phyloP scores from a whole-genome alignment of 2,113 vertebrate species.

The Arizona elegans region DNA sequence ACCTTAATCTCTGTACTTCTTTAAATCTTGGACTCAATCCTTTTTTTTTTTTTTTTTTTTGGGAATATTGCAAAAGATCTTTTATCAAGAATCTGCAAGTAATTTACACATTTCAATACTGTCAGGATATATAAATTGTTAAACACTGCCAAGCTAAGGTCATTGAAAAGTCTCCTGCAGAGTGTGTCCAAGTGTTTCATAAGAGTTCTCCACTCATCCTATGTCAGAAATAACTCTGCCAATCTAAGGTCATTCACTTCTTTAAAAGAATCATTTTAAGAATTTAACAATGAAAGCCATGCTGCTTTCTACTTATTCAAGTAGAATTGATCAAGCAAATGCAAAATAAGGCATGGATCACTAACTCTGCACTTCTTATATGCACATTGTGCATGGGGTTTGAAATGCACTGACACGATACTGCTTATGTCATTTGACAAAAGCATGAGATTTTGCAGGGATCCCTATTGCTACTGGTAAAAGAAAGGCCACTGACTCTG shows the following conservation, averaged over 20 bases:
- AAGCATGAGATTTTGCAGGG: background rate
- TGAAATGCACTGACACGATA: background rate
- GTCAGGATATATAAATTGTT: background rate
- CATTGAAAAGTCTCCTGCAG: background rate
- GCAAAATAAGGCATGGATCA: background rate
- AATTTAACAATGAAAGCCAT: background rate
- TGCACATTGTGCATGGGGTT: background rate
- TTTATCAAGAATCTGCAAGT: background rate
- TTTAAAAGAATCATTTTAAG: background rate
- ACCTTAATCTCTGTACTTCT: background rate
- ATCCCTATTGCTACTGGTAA: background rate
- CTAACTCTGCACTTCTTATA: background rate
- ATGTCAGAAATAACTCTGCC: background rate
- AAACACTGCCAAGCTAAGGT: background rate
- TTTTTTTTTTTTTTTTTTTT: background rate
- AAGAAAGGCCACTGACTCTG: background rate
- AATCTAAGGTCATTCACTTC: background rate
- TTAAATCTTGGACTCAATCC: background rate
- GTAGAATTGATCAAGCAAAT: background rate
- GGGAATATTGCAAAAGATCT: background rate
- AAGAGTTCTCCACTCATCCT: background rate
- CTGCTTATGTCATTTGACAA: background rate
- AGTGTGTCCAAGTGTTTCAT: background rate
- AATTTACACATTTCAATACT: background rate
- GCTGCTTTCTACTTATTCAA: background rate